Base-by-base conservation (phyloP, 1,140 invertebrate species). In the Ganaspis sp. region DNA sequence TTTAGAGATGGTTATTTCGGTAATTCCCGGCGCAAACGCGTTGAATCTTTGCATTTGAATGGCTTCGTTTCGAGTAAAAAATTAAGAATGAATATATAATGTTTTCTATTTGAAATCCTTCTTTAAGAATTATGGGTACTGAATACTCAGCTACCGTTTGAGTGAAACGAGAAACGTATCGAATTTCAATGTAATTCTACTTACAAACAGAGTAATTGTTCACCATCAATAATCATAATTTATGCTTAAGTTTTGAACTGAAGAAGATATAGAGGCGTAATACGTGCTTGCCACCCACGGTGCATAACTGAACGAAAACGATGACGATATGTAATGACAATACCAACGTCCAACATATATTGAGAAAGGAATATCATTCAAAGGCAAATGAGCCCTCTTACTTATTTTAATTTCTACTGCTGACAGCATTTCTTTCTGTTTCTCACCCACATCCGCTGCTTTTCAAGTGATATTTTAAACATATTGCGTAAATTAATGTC, bases 401-500 rank as follows among this genome's bases (percentile, higher is more conserved):
- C 77, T 77, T 81, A 74, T 81, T 4, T 78, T 75, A 79, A 73
- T 78, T 76, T 72, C 69, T 75, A 15, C 3, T 26, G 42, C 40
- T 29, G 76, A 71, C 74, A 74, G 54, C 40, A 64, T 40, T 72
- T 38, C 54, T 76, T 83, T 79, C 81, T 78, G 78, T 83, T 71
- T 64, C 74, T 70, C 77, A 42, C 79, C 70, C 80, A 76, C 75
- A 81, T 83, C 82, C 80, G 80, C 54, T 74, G 77, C 58, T 79
- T 79, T 83, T 80, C 76, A 77, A 54, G 34, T 71, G 73, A 72
- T 45, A 58, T 72, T 79, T 69, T 75, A 81, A 81, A 81, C 80
- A 80, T 72, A 75, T 81, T 83, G 79, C 82, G 82, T 76, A 83
- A 83, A 83, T 81, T 81, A 76, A 83, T 83, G 72, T 70, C 70